Evolutionary conservation across 2,113 vertebrate genomes (phyloP), one percentile per base, ranked within the genome.

Genomic region (Boleophthalmus pectinirostris): DNA sequence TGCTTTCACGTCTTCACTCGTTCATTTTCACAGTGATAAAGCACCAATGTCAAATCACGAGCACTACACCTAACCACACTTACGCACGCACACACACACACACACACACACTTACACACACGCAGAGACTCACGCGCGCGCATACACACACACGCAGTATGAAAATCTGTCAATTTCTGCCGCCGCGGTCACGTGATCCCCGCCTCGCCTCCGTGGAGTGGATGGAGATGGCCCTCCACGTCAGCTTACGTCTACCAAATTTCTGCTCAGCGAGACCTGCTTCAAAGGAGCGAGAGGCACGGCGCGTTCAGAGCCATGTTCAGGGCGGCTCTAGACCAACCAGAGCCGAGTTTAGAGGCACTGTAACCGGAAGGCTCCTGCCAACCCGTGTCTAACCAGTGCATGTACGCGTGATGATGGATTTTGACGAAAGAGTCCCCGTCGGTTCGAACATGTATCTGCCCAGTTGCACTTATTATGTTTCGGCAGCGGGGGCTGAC

Each of bases 401-500:
- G 33, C 20, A 14, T 64, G 60, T 38, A 33, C 29, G 61, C 61
- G 61, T 43, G 92, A 95, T 96, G 95, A 99, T 99, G 97, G 97
- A 99, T 99, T 98, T 98, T 96, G 97, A 99, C 95, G 97, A 99
- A 94, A 93, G 97, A 92, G 96, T 98, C 91, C 95, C 97, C 87
- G 97, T 97, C 92, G 96, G 97, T 91, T 98, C 97, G 92, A 99
- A 98, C 94, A 98, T 99, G 96, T 99, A 99, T 94, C 93, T 99
- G 92, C 97, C 97, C 92, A 98, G 96, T 94, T 99, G 97, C 94
- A 98, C 97, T 90, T 99, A 99, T 94, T 99, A 99, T 92, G 97
- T 99, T 77, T 97, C 96, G 91, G 95, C 96, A 91, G 95, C 96
- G 91, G 96, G 96, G 92, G 95, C 96, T 89, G 97, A 98, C 92